Conservation (phyloP, 1,140 invertebrate genomes). For the Drosophila asahinai region DNA sequence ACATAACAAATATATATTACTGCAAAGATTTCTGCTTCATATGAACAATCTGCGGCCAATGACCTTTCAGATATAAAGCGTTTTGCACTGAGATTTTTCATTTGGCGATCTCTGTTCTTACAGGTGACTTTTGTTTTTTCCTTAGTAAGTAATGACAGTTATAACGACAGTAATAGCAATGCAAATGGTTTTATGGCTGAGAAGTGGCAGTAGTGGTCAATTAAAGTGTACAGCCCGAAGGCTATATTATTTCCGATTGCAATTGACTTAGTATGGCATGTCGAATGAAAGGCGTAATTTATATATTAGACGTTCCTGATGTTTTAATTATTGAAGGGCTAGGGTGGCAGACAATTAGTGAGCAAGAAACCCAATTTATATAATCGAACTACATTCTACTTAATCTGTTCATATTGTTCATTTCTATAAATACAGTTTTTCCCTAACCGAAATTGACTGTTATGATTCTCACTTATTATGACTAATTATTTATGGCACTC, state of each 20-base stretch:
- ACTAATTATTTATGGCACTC: background rate
- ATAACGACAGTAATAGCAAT: background rate
- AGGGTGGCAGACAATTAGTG: too few species aligned
- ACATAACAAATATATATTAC: too few species aligned
- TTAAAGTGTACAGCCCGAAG: slow-evolving; percentile 5
- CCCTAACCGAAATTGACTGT: background rate
- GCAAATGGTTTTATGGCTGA: slow-evolving; percentile 1
- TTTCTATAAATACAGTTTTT: background rate
- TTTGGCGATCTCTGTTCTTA: background rate
- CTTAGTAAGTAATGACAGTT: slow-evolving; percentile 6
- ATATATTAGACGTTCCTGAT: too few species aligned
- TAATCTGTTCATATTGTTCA: background rate
- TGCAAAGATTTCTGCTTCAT: background rate
- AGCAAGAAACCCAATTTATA: too few species aligned
- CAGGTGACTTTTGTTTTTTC: background rate
- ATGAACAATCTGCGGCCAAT: background rate
- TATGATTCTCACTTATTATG: background rate
- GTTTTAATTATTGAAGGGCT: too few species aligned
- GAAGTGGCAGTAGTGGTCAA: slow-evolving; percentile 5
- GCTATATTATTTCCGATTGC: slow-evolving; percentile 3
- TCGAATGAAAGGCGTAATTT: too few species aligned
- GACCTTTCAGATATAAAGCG: background rate
- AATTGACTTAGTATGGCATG: slow-evolving; percentile 1
- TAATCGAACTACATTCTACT: background rate
- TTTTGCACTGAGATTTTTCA: background rate